phyloP scores from a whole-genome alignment of 2,797 vertebrate species.

The Peromyscus melanophrys region DNA sequence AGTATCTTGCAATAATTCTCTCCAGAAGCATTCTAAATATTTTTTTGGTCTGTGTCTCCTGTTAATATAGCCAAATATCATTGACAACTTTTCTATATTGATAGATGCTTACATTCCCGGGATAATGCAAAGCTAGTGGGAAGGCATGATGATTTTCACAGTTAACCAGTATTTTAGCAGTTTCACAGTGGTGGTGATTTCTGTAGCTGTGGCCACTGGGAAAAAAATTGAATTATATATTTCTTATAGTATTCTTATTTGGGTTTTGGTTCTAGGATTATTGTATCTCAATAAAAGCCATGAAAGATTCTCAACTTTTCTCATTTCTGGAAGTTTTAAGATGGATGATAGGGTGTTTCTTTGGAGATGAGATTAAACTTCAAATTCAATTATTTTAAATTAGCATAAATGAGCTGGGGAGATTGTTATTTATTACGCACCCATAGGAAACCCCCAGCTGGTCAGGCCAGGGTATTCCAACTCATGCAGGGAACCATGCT shows the following conservation, averaged over 20 bases:
- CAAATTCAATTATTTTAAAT: constrained; percentile 51
- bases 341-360: neutral
- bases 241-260: constrained; percentile 1
- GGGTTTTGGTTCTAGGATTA: neutral
- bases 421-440: no score
- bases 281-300: neutral
- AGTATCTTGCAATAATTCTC: constrained; percentile 41
- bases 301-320: neutral
- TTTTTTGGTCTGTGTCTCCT: constrained; percentile 20
- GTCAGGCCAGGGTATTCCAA: no score
- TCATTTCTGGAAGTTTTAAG: neutral
- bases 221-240: neutral
- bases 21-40: neutral
- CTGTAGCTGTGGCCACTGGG: neutral
- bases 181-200: constrained; percentile 22
- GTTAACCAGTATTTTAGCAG: neutral
- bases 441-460: no score
- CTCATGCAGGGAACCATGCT: no score
- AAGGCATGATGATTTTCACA: constrained; percentile 26
- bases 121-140: constrained; percentile 4
- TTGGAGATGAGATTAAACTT: neutral
- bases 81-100: constrained; percentile 46
- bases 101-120: neutral
- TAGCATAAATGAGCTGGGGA: neutral
- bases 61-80: constrained; percentile 32